Conservation (phyloP, 2,888 invertebrate species). For the Sinelater perroti region DNA sequence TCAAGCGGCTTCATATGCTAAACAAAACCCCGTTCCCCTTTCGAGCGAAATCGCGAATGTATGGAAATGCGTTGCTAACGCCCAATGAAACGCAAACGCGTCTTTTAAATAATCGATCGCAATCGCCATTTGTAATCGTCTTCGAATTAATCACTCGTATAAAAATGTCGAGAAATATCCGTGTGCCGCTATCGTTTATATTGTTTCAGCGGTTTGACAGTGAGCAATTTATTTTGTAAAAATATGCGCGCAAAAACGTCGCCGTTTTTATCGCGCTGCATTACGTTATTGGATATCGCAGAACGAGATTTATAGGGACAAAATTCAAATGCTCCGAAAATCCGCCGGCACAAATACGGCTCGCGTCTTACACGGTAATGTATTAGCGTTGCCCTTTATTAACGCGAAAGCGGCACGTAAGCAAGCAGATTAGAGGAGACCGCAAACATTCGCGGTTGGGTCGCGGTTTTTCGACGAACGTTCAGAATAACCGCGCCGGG, state of each 20-base stretch:
- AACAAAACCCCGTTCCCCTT: constrained; percentile 35
- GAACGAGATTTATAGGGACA: constrained; percentile 44
- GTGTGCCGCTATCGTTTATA: constrained; percentile 43
- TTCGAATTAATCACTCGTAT: constrained; percentile 47
- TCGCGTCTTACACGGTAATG: background rate
- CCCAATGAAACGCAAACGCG: constrained; percentile 26
- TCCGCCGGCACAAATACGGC: too few species aligned
- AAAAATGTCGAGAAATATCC: constrained; percentile 47
- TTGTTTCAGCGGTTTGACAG: constrained; percentile 43
- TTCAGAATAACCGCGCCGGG: constrained; percentile 22
- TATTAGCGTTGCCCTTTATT: constrained; percentile 7
- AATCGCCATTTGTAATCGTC: constrained; percentile 40
- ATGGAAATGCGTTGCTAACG: constrained; percentile 35
- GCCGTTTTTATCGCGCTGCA: constrained; percentile 45
- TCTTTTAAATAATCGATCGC: constrained; percentile 41
- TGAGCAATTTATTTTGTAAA: constrained; percentile 44
- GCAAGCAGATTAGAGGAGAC: constrained; percentile 16
- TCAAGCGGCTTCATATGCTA: constrained; percentile 41
- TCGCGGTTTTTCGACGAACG: constrained; percentile 30
- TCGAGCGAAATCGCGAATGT: constrained; percentile 27
- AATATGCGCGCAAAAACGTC: constrained; percentile 38
- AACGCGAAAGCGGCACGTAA: constrained; percentile 1
- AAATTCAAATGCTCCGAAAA: constrained; percentile 39
- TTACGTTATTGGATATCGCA: constrained; percentile 49
- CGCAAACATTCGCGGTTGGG: constrained; percentile 30